Base-by-base conservation (phyloP, 2,888 invertebrate genomes). In the Eumerus sabulonum region DNA sequence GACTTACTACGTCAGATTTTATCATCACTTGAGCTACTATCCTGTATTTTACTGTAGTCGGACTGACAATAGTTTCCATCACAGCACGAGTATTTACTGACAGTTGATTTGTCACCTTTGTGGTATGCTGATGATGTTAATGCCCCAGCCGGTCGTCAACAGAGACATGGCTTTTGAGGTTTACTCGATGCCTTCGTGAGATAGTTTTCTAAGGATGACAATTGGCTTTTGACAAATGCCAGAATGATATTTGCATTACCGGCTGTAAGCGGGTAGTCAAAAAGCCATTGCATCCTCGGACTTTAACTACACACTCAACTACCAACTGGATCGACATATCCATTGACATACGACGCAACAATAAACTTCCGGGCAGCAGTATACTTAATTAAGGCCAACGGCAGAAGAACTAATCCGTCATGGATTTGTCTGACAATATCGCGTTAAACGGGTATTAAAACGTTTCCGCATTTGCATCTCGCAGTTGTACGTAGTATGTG, bases 51-150 rank as follows among this genome's bases (percentile, higher is more conserved):
- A 57, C 57, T 59, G 38, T 51, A 27, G 12, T 1, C 64, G 53
- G 63, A 47, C 53, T 53, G 59, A 60, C 54, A 56, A 47, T 45
- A 62, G 47, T 62, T 27, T 56, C 54, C 63, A 59, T 68, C 63
- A 72, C 67, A 42, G 64, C 47, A 63, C 59, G 73, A 53, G 50
- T 68, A 73, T 72, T 68, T 68, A 68, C 64, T 73, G 14, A 44
- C 68, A 57, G 62, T 73, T 68, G 77, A 73, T 77, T 72, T 77
- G 77, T 77, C 73, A 68, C 62, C 73, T 63, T 76, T 77, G 67
- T 54, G 50, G 57, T 47, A 14, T 51, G 40, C 57, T 51, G 40
- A 13, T 67, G 50, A 51, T 4, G 38, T 36, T 50, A 71, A 60
- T 45, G 62, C 17, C 19, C 48, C 9, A n/a, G 16, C 36, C 27